phyloP scores from a whole-genome alignment of 2,113 vertebrate genomes.

The Entomyzon cyanotis region DNA sequence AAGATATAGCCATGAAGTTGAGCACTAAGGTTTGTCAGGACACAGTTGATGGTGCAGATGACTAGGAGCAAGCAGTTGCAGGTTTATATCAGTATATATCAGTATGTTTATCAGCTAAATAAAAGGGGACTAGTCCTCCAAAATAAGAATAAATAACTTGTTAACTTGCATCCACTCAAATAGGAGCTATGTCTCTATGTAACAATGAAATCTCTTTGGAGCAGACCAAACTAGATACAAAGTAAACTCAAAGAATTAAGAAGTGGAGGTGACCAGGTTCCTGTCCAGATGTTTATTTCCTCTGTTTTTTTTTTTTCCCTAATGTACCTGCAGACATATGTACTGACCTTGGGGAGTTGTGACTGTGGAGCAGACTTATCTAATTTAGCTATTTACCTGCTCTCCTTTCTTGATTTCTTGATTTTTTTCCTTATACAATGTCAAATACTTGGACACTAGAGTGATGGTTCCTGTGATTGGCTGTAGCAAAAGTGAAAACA shows the following conservation, averaged over 20 bases:
- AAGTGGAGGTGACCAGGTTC: not conserved
- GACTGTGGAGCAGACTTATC: not conserved
- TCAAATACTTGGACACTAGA: not conserved
- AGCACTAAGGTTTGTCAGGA: not conserved
- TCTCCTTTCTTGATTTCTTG: not conserved
- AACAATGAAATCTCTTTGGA: not conserved
- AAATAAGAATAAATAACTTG: not conserved
- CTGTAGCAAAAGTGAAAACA: not conserved
- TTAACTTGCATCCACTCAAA: not conserved
- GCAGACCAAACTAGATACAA: not conserved
- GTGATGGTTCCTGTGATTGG: not conserved
- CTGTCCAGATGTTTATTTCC: not conserved
- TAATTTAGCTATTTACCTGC: not conserved
- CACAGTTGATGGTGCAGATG: not conserved
- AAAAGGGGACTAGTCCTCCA: not conserved
- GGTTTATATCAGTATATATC: not conserved
- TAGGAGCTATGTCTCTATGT: not conserved
- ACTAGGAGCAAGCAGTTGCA: not conserved
- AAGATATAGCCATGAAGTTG: not conserved
- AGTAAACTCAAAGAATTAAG: not conserved
- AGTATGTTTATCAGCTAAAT: not conserved
- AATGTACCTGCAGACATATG: not conserved
- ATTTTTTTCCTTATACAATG: not conserved
- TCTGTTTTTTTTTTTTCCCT: not conserved
- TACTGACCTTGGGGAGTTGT: not conserved